phyloP scores from a whole-genome alignment of 2,113 vertebrate genomes.

The Spermophilus dauricus region DNA sequence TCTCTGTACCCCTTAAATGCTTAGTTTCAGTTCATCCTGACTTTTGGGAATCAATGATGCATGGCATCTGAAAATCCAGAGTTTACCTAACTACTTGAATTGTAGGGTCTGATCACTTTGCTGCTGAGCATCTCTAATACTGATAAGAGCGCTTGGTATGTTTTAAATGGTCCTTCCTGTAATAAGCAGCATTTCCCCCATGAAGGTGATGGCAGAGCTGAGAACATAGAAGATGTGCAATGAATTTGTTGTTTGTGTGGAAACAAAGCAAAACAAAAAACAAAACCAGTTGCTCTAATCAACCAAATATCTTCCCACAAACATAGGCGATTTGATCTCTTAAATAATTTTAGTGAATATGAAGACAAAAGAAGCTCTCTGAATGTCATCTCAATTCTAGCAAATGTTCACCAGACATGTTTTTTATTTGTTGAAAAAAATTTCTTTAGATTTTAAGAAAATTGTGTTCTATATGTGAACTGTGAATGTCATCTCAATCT shows the following conservation, averaged over 20 bases:
- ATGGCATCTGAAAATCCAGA: not conserved
- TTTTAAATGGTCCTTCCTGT: slow-evolving; percentile 35
- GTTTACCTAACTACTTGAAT: not conserved
- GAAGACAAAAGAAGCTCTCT: slow-evolving; percentile 83
- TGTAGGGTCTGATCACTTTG: not conserved
- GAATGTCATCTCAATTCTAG: not conserved
- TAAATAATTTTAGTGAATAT: slow-evolving; percentile 86
- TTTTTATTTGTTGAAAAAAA: slow-evolving; percentile 21
- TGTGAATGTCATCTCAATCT: not conserved
- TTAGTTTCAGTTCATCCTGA: not conserved
- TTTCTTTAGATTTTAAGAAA: slow-evolving; percentile 38
- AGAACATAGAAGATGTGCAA: not conserved
- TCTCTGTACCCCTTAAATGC: slow-evolving; percentile 12
- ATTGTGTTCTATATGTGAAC: no score
- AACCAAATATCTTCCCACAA: slow-evolving; percentile 56
- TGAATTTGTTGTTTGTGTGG: not conserved
- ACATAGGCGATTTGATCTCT: slow-evolving; percentile 72
- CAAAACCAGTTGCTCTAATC: slow-evolving; percentile 21
- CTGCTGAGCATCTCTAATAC: not conserved
- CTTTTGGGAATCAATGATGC: not conserved
- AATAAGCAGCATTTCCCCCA: not conserved
- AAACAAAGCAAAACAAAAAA: not conserved
- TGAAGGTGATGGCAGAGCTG: not conserved
- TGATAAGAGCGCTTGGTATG: not conserved
- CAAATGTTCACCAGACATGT: not conserved